Evolutionary conservation across 2,888 invertebrate species (phyloP).

Genomic region (Tyria jacobaeae): DNA sequence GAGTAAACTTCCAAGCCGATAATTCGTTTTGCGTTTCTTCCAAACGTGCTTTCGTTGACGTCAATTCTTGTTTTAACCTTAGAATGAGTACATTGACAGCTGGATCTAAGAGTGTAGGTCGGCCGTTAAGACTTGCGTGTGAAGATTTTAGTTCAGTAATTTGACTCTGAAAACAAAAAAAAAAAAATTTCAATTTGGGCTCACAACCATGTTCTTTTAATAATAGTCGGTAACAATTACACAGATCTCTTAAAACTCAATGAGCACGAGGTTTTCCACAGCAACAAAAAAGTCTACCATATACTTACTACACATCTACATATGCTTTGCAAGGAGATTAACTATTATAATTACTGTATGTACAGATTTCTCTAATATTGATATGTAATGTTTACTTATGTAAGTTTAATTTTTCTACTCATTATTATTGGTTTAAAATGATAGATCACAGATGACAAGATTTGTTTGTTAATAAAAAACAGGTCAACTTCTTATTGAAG

Average conservation of each 20-base stretch:
- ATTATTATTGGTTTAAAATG: no score
- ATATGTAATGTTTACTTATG: no score
- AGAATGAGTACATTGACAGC: slow-evolving; percentile 97
- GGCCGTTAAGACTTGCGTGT: slow-evolving; percentile 94
- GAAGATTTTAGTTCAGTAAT: slow-evolving; percentile 96
- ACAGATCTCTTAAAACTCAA: background rate
- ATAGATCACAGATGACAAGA: background rate
- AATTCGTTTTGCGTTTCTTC: slow-evolving; percentile 99
- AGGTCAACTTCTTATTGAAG: no score
- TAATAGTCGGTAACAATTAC: background rate
- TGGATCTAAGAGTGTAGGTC: slow-evolving; percentile 93
- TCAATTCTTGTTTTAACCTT: slow-evolving; percentile 95
- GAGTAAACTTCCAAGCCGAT: slow-evolving; percentile 99
- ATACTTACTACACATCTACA: no score
- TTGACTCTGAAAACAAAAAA: slow-evolving; percentile 90
- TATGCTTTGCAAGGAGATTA: no score
- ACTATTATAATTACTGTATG: no score
- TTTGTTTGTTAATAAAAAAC: background rate
- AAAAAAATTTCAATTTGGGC: background rate
- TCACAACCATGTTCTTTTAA: background rate
- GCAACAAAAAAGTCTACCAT: no score
- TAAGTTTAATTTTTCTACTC: no score
- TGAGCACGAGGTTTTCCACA: no score
- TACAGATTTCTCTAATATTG: no score
- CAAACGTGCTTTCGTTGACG: slow-evolving; percentile 94